Conservation (phyloP, 2,113 vertebrate species). For the Pluvialis apricaria region DNA sequence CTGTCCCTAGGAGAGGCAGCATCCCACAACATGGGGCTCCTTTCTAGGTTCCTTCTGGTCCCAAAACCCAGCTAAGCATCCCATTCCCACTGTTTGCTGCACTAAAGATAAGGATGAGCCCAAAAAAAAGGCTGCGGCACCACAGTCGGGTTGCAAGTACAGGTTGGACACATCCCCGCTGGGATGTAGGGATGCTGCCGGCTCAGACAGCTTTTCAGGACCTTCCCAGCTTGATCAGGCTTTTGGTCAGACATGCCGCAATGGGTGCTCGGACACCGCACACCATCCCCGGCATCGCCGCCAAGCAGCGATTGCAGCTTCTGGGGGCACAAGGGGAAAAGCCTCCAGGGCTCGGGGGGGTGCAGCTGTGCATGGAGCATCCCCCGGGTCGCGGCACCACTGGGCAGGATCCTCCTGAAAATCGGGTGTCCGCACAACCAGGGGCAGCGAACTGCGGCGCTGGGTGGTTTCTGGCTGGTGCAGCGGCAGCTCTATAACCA, state of each 20-base stretch:
- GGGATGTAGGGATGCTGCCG: neutral
- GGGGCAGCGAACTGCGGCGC: neutral
- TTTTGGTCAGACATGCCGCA: neutral
- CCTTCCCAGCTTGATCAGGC: neutral
- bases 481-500: neutral
- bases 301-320: neutral
- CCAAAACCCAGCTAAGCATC: neutral
- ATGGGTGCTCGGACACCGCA: neutral
- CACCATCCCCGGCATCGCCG: accelerated
- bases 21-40: accelerated
- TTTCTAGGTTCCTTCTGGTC: neutral
- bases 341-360: neutral
- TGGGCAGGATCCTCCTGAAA: neutral
- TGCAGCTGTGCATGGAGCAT: neutral
- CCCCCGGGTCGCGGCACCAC: neutral
- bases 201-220: neutral
- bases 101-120: neutral
- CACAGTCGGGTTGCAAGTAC: neutral
- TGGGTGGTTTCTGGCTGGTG: conserved; percentile 13
- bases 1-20: neutral
- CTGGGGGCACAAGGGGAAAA: neutral
- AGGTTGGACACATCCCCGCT: neutral
- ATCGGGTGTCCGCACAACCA: accelerated
- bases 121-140: neutral
- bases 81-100: neutral